A percentile compares a stretch with the other conserved stretches of the same genome.
These are phyloP conservation scores for Sebastes steindachneri DNA, from an alignment of 2,797 vertebrate species.

Conservation along the genomic window DNA sequence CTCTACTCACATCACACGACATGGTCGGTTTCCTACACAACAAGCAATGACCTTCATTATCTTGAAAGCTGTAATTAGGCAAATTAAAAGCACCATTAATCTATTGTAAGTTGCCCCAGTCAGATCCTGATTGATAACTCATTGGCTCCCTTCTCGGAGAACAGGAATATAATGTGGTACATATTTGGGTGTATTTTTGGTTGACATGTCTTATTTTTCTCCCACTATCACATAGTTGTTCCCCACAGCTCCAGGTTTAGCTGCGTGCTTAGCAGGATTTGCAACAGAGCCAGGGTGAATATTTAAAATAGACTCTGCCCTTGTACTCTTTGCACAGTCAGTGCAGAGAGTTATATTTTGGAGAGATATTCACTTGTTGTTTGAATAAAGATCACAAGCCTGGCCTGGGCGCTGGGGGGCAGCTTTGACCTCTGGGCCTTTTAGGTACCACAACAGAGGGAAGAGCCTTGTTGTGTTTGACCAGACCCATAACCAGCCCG, in stretches of 20 bases:
- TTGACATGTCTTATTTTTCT: not conserved
- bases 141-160: not conserved
- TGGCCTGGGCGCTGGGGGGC: constrained; percentile 6
- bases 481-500: constrained; percentile 10
- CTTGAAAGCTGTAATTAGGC: constrained; percentile 57
- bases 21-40: constrained; percentile 63
- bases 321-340: constrained; percentile 31
- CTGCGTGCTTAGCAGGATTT: not conserved
- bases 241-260: not conserved
- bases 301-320: constrained; percentile 34
- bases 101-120: constrained; percentile 14
- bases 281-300: constrained; percentile 25
- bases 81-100: constrained; percentile 55
- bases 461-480: constrained; percentile 23
- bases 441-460: constrained; percentile 29
- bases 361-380: constrained; percentile 64
- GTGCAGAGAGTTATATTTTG: constrained; percentile 58
- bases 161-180: not conserved
- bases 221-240: not conserved
- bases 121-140: constrained; percentile 17
- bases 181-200: constrained; percentile 7
- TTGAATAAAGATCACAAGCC: constrained; percentile 70
- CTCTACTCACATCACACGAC: constrained; percentile 36
- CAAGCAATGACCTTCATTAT: constrained; percentile 64
- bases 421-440: constrained; percentile 66